phyloP scores from a whole-genome alignment of 2,888 invertebrate species.

The Drosophila pseudotalamancana region DNA sequence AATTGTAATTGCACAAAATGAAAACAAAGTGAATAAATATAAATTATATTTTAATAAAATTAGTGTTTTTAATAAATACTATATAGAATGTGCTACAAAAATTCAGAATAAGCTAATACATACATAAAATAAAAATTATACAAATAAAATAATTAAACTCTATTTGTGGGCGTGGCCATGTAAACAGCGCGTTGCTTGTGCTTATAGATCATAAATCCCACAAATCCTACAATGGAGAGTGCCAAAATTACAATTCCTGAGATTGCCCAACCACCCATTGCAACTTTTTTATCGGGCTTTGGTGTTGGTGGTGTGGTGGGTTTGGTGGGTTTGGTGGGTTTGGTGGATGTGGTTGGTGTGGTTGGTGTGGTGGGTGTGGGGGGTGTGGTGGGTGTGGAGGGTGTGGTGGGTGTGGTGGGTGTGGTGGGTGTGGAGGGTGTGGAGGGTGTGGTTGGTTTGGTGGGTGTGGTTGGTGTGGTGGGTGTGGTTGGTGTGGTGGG shows the following conservation, averaged over 20 bases:
- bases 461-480: too few species aligned
- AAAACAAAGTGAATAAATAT: too few species aligned
- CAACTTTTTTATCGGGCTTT: background rate
- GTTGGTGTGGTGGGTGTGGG: background rate
- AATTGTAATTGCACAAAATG: too few species aligned
- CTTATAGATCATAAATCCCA: background rate
- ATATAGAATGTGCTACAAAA: too few species aligned
- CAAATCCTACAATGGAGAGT: conserved; percentile 1
- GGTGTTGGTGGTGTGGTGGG: background rate
- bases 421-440: background rate
- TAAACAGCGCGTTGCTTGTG: conserved; percentile 2
- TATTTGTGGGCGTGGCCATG: background rate
- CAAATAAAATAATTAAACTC: background rate
- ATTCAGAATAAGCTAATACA: too few species aligned
- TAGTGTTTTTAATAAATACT: too few species aligned
- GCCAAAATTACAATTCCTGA: conserved; percentile 14
- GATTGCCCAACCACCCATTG: conserved; percentile 20
- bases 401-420: background rate
- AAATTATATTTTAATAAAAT: too few species aligned
- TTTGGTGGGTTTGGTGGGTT: background rate
- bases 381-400: background rate
- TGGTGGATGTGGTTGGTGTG: background rate
- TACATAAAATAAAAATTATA: background rate
- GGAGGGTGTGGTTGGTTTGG: background rate
- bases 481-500: too few species aligned